Evolutionary conservation across 2,113 vertebrate genomes (phyloP).

Genomic region (Falco punctatus): DNA sequence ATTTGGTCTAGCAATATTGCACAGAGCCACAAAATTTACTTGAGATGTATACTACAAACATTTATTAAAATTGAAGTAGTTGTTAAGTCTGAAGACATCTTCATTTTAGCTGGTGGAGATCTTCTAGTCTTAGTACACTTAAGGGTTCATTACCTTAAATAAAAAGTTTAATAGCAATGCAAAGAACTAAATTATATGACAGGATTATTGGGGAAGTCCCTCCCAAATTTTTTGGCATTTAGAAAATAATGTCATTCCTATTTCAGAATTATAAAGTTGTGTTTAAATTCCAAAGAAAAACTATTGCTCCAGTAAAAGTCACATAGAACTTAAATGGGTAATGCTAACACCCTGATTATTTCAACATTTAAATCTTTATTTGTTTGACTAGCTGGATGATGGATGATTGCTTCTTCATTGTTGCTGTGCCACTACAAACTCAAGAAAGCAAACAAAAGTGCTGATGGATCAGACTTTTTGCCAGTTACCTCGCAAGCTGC

Average conservation of each 20-base stretch:
- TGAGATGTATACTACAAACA: neutral
- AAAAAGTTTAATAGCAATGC: neutral
- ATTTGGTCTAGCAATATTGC: neutral
- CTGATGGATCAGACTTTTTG: constrained; percentile 55
- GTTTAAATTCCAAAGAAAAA: neutral
- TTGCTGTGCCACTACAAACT: constrained; percentile 27
- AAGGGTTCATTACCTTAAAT: neutral
- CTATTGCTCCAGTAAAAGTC: neutral
- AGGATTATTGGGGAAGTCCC: neutral
- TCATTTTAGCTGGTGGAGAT: neutral
- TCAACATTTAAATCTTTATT: constrained; percentile 22
- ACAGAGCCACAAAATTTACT: neutral
- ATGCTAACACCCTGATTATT: constrained; percentile 17
- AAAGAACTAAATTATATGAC: neutral
- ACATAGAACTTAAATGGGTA: neutral
- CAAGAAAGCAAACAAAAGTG: constrained; percentile 56
- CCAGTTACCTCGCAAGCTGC: constrained; percentile 64
- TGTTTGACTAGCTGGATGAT: constrained; percentile 35
- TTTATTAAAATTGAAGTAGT: neutral
- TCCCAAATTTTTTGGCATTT: neutral
- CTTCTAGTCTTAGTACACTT: neutral
- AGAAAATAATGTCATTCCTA: neutral
- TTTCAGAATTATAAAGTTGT: neutral
- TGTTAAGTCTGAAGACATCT: neutral
- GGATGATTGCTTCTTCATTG: constrained; percentile 53